Conservation (phyloP, 2,797 vertebrate species). For the Pangasius macronema region DNA sequence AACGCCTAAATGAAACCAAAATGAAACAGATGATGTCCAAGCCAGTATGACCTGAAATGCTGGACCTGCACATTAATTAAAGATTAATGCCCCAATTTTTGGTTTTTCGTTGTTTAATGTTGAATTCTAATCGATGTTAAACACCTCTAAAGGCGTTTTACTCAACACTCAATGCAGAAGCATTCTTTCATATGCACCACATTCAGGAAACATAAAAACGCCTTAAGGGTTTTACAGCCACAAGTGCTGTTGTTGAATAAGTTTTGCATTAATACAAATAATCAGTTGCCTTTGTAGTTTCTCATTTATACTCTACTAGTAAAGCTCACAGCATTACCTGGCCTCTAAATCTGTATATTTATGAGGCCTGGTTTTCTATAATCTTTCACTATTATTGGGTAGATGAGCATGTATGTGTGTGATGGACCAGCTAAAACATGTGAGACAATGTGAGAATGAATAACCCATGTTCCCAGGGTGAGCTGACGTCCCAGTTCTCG, state of each 20-base stretch:
- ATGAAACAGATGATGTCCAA: not conserved
- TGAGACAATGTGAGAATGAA: conserved; percentile 9
- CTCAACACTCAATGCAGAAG: not conserved
- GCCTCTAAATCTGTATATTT: not conserved
- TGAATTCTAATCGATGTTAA: not conserved
- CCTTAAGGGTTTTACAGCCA: not conserved
- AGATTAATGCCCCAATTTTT: not conserved
- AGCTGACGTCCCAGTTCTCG: not conserved
- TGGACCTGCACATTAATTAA: not conserved
- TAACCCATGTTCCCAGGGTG: not conserved
- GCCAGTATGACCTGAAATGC: not conserved
- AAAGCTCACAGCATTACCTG: not conserved
- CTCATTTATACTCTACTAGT: not conserved
- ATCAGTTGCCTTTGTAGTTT: not conserved
- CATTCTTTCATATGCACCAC: not conserved
- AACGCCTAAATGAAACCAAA: too few species aligned
- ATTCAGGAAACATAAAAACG: not conserved
- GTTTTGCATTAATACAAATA: not conserved
- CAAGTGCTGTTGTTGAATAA: too few species aligned
- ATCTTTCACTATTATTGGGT: not conserved
- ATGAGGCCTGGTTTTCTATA: not conserved
- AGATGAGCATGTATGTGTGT: not conserved
- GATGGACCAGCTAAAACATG: not conserved
- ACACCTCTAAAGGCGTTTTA: not conserved
- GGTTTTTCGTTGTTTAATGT: not conserved